phyloP scores from a whole-genome alignment of 2,113 vertebrate species.

The Pycnonotus jocosus region DNA sequence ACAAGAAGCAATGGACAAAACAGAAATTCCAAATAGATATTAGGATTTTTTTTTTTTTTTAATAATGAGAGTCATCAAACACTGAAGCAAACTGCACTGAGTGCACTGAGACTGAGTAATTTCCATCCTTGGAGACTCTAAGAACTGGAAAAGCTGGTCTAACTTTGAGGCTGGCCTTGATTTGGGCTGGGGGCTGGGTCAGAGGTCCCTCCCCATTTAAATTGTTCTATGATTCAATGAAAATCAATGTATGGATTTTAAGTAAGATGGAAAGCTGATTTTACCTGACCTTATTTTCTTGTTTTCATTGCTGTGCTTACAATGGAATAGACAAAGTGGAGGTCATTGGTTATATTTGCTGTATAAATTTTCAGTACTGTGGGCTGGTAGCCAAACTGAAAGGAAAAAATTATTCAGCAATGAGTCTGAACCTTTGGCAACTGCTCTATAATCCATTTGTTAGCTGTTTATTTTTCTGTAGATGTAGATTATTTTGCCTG shows the following conservation, averaged over 20 bases:
- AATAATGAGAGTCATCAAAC: background rate
- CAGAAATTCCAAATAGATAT: background rate
- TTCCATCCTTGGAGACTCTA: background rate
- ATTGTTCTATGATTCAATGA: background rate
- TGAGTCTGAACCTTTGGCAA: slow-evolving; percentile 27
- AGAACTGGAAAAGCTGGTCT: background rate
- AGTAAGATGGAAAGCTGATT: background rate
- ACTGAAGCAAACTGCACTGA: background rate
- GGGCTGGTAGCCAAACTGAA: background rate
- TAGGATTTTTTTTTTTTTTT: background rate
- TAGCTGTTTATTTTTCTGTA: slow-evolving; percentile 44
- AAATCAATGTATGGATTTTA: background rate
- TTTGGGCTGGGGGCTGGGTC: background rate
- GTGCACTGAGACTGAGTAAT: background rate
- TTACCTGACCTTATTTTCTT: background rate
- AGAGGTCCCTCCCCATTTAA: background rate
- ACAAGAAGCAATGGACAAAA: background rate
- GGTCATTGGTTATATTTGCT: background rate
- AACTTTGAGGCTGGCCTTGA: background rate
- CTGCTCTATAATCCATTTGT: slow-evolving; percentile 35
- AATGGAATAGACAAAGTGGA: background rate
- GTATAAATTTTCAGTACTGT: background rate
- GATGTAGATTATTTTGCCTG: slow-evolving; percentile 14
- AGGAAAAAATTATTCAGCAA: slow-evolving; percentile 28
- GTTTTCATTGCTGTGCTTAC: background rate